A percentile compares a stretch with the other conserved stretches of the same genome.
Conservation (phyloP, 2,797 vertebrate genomes). For the Bufotes viridis region DNA sequence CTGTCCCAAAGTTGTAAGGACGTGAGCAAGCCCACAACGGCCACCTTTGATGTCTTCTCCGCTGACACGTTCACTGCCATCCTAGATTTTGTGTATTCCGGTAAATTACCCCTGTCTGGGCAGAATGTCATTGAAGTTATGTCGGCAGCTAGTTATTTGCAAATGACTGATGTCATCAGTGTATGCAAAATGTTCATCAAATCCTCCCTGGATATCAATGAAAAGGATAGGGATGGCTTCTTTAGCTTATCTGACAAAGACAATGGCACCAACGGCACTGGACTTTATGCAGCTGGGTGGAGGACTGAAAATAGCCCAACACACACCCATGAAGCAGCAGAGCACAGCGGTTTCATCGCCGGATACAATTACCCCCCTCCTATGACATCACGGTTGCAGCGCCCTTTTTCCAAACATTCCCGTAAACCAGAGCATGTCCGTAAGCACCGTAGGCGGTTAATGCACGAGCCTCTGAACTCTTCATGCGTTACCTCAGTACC, state of each 20-base stretch:
- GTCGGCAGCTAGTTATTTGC: slow-evolving; percentile 95
- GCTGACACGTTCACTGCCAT: slow-evolving; percentile 93
- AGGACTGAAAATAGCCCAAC: slow-evolving; percentile 73
- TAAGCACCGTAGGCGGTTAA: slow-evolving; percentile 71
- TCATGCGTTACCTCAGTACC: slow-evolving; percentile 69
- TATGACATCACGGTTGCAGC: slow-evolving; percentile 68
- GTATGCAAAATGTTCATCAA: slow-evolving; percentile 98
- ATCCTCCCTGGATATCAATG: slow-evolving; percentile 93
- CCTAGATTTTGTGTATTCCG: slow-evolving; percentile 95
- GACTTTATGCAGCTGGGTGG: slow-evolving; percentile 72
- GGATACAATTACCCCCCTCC: slow-evolving; percentile 70
- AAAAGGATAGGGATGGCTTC: slow-evolving; percentile 81
- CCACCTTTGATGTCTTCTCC: slow-evolving; percentile 93
- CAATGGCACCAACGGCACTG: slow-evolving; percentile 71
- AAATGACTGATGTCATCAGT: slow-evolving; percentile 96
- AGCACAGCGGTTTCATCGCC: slow-evolving; percentile 69
- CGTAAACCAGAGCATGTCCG: slow-evolving; percentile 72
- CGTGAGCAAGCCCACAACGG: slow-evolving; percentile 79
- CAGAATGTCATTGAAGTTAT: slow-evolving; percentile 97
- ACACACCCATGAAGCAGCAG: slow-evolving; percentile 68
- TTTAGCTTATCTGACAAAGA: slow-evolving; percentile 81
- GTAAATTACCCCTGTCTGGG: slow-evolving; percentile 91
- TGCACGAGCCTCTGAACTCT: slow-evolving; percentile 70
- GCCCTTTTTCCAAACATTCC: slow-evolving; percentile 71
- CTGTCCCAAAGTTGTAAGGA: slow-evolving; percentile 84